These are phyloP conservation scores for Polyergus mexicanus DNA, from an alignment of 1,140 invertebrate species.

Conservation along the genomic window DNA sequence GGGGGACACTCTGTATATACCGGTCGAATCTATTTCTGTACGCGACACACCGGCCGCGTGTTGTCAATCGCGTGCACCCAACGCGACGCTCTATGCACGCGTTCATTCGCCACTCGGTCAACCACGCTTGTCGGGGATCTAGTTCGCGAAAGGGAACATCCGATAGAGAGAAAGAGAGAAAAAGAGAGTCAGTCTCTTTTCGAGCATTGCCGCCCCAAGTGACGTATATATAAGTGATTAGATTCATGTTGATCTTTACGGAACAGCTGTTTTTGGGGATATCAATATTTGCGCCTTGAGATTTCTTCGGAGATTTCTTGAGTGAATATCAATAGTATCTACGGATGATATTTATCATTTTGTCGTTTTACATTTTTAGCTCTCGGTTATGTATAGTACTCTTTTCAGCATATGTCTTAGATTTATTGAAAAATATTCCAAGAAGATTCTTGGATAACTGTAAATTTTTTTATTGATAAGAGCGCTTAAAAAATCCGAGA, in stretches of 20 bases:
- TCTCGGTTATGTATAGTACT: too few relatives aligned
- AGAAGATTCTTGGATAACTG: too few relatives aligned
- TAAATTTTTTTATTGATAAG: background rate
- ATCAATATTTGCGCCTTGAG: background rate
- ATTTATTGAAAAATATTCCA: background rate
- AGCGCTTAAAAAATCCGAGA: background rate
- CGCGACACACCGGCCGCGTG: slow-evolving; percentile 1
- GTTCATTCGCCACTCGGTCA: slow-evolving; percentile 35
- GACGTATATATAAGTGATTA: background rate
- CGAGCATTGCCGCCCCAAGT: background rate
- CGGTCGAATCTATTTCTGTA: slow-evolving; percentile 57
- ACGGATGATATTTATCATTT: background rate
- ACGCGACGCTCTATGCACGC: slow-evolving; percentile 4
- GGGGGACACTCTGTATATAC: slow-evolving; percentile 41
- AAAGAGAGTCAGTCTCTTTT: background rate
- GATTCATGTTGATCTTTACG: background rate
- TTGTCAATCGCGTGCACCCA: slow-evolving; percentile 52
- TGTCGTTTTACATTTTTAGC: background rate
- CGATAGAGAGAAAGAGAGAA: background rate
- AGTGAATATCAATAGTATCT: background rate
- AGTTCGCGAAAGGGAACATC: slow-evolving; percentile 46
- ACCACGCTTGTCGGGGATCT: background rate
- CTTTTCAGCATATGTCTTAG: background rate
- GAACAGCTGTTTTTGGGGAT: background rate
- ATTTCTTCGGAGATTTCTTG: background rate